Evolutionary conservation across 2,888 invertebrate genomes (phyloP), one percentile per base, ranked within the genome.

Genomic region (Parapristionchus giblindavisi): DNA sequence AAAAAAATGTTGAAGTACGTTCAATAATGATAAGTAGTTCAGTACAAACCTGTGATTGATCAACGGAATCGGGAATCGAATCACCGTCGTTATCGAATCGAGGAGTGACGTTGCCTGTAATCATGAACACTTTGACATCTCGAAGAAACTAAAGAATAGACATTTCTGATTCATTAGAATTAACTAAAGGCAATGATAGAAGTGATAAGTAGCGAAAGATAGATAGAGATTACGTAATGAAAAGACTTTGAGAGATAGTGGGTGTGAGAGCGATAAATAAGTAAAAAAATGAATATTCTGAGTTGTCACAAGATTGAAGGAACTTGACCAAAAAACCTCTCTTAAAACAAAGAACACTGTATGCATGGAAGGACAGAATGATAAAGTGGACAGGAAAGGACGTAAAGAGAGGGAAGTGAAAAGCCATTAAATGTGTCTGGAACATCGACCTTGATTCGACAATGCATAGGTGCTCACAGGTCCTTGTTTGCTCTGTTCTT

Each of bases 91-190:
- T 40, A 4, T 71, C 70, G 17, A 52, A 32, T 21, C 21, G 27
- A 5, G 70, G 29, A 21, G 40, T 40, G 43, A 60, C 60, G 24
- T 32, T 27, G 4, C 70, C 70, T 71, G 70, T 17, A 71, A 56
- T 29, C 0, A 14, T n/a, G 54, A 24, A 54, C 24, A n/a, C n/a
- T n/a, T 6, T n/a, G 61, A 61, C 3, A 21, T 36, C 21, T 17
- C 14, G 4, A 14, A 14, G 29, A 38, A 38, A 17, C 56, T 4
- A 27, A 8, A 14, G 56, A 32, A 27, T n/a, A 36, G 3, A 24
- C 65, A 65, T n/a, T 43, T 21, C 5, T 8, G 27, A 56, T 60
- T 27, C 5, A 6, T 60, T 32, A 24, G 65, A 40, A 43, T 4
- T 3, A 65, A 21, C 3, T 3, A 27, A 38, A 24, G 17, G 17